A percentile compares a stretch with the other conserved stretches of the same genome.
Evolutionary conservation across 2,888 invertebrate genomes (phyloP).

Genomic region (Scaptomyza flava): DNA sequence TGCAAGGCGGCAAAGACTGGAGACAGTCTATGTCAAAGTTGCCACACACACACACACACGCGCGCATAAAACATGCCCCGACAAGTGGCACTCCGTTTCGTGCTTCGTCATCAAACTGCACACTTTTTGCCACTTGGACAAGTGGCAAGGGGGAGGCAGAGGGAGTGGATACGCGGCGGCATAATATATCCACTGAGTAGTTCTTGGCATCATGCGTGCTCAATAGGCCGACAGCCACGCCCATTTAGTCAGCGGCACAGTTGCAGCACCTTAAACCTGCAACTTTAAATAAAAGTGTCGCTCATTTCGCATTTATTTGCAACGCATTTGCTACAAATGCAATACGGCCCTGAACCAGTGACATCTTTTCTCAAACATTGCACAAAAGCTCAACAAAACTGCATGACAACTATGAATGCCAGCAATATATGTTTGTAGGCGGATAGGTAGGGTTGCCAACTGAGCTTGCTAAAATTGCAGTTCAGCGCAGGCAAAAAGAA

Average conservation of each 20-base stretch:
- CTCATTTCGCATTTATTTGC: slow-evolving; percentile 60
- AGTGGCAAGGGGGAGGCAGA: neutral
- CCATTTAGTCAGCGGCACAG: slow-evolving; percentile 10
- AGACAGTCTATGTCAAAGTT: slow-evolving; percentile 50
- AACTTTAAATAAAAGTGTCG: slow-evolving; percentile 49
- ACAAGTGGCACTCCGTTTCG: slow-evolving; percentile 31
- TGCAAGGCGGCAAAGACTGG: slow-evolving; percentile 57
- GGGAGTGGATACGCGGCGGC: slow-evolving; percentile 40
- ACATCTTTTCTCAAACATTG: slow-evolving; percentile 62
- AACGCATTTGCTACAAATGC: slow-evolving; percentile 47
- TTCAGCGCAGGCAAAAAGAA: neutral
- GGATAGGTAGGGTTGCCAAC: neutral
- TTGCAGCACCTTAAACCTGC: slow-evolving; percentile 35
- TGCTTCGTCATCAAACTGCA: slow-evolving; percentile 57
- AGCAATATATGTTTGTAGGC: neutral
- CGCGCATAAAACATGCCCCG: neutral
- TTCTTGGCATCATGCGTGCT: slow-evolving; percentile 64
- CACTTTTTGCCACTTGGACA: slow-evolving; percentile 51
- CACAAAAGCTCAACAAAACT: slow-evolving; percentile 17
- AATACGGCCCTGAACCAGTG: slow-evolving; percentile 73
- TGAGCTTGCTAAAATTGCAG: slow-evolving; percentile 11
- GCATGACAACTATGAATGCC: slow-evolving; percentile 23
- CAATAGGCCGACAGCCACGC: slow-evolving; percentile 56
- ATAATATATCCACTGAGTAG: slow-evolving; percentile 49
- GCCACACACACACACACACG: slow-evolving; percentile 37